Evolutionary conservation across 2,113 vertebrate genomes (phyloP).

Genomic region (Erpornis zantholeuca): DNA sequence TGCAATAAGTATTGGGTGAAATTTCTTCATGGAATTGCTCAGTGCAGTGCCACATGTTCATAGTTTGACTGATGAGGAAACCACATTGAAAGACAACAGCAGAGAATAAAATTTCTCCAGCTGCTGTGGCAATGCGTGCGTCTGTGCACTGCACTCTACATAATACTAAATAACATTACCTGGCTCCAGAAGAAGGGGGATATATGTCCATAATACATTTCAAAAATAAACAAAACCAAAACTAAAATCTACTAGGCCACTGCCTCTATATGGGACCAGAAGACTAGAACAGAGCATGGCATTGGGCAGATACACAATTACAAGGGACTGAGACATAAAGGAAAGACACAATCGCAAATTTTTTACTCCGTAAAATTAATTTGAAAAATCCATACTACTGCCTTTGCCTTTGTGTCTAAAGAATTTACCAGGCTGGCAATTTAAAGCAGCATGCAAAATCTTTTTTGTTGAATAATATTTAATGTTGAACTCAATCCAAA

Average conservation of each 20-base stretch:
- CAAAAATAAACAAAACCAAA: not conserved
- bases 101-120: conserved; percentile 1
- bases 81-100: not conserved
- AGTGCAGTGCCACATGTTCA: not conserved
- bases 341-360: not conserved
- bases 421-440: not conserved
- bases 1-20: not conserved
- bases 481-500: not conserved
- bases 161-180: not conserved
- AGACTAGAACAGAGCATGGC: not conserved
- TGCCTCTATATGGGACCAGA: not conserved
- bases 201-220: not conserved
- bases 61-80: conserved; percentile 22
- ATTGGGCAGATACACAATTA: not conserved
- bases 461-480: not conserved
- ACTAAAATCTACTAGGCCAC: not conserved
- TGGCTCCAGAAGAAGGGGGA: not conserved
- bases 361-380: not conserved
- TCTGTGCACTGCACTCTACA: not conserved
- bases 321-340: not conserved
- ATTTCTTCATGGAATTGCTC: not conserved
- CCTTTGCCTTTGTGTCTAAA: not conserved
- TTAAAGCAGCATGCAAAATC: not conserved
- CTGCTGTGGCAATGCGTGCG: not conserved
- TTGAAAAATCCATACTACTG: not conserved